phyloP scores from a whole-genome alignment of 2,113 vertebrate genomes.

The Gallinago media region DNA sequence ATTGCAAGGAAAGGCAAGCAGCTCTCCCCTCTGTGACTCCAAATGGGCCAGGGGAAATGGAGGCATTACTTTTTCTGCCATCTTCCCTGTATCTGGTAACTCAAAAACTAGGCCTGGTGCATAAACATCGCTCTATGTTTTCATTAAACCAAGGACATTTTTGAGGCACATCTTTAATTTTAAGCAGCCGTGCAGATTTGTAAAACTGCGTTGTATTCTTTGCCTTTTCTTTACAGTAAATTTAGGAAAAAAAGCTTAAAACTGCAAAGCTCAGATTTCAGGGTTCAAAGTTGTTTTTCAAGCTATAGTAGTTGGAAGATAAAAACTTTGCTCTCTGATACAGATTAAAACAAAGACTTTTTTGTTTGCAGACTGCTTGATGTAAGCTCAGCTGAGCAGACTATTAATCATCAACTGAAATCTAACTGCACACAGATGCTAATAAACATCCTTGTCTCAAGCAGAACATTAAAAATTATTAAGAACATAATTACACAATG shows the following conservation, averaged over 20 bases:
- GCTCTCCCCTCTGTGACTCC: neutral
- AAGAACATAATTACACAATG: neutral
- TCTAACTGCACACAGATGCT: neutral
- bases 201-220: neutral
- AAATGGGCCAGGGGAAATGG: neutral
- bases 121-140: neutral
- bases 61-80: neutral
- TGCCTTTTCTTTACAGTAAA: neutral
- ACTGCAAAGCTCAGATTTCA: neutral
- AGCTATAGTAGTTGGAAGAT: neutral
- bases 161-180: neutral
- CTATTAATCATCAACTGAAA: conserved; percentile 25
- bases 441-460: neutral
- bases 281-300: neutral
- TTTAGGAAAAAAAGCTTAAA: neutral
- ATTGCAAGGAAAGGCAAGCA: neutral
- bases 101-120: neutral
- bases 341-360: neutral
- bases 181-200: neutral
- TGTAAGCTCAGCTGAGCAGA: conserved; percentile 14
- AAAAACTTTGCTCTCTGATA: conserved; percentile 8
- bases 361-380: neutral
- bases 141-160: neutral
- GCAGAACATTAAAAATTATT: neutral
- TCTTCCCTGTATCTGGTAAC: neutral